Conservation (phyloP, 2,888 invertebrate genomes). For the Luperina testacea region DNA sequence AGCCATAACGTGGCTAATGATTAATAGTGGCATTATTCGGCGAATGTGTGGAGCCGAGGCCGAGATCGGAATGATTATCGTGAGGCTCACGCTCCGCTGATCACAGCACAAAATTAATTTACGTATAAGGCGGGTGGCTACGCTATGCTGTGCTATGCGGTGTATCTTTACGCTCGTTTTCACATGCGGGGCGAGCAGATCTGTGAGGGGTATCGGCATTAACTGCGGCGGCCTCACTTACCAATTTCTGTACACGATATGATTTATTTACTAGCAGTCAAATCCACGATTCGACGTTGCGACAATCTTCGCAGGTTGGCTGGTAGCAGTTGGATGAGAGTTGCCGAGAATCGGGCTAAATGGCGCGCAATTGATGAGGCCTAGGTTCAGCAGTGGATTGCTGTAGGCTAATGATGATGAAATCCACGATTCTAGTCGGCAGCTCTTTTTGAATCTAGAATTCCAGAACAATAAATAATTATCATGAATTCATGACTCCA, state of each 20-base stretch:
- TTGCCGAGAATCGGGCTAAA: too few species aligned
- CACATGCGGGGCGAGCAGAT: slow-evolving; percentile 54
- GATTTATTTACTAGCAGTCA: slow-evolving; percentile 7
- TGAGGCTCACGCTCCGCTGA: slow-evolving; percentile 81
- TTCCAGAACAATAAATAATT: background rate
- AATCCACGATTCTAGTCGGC: background rate
- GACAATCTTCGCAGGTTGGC: too few species aligned
- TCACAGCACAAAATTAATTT: slow-evolving; percentile 87
- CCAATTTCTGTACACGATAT: slow-evolving; percentile 6
- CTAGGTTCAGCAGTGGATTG: too few species aligned
- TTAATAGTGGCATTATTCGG: slow-evolving; percentile 81
- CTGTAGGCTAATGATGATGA: too few species aligned
- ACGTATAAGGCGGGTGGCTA: slow-evolving; percentile 74
- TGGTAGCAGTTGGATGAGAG: too few species aligned
- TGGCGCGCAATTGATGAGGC: too few species aligned
- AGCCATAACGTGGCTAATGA: slow-evolving; percentile 69
- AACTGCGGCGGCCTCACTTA: slow-evolving; percentile 19
- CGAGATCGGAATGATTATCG: slow-evolving; percentile 85
- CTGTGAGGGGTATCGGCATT: slow-evolving; percentile 46
- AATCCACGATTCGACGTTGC: background rate
- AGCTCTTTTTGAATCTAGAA: background rate
- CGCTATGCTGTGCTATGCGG: slow-evolving; percentile 53
- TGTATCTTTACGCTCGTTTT: slow-evolving; percentile 62
- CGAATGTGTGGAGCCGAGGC: slow-evolving; percentile 72
- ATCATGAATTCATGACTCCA: background rate